Percentiles rank a stretch among this genome's conserved stretches.
These are phyloP conservation scores for Scartelaos histophorus DNA, from an alignment of 2,113 vertebrate species.

Conservation along the genomic window DNA sequence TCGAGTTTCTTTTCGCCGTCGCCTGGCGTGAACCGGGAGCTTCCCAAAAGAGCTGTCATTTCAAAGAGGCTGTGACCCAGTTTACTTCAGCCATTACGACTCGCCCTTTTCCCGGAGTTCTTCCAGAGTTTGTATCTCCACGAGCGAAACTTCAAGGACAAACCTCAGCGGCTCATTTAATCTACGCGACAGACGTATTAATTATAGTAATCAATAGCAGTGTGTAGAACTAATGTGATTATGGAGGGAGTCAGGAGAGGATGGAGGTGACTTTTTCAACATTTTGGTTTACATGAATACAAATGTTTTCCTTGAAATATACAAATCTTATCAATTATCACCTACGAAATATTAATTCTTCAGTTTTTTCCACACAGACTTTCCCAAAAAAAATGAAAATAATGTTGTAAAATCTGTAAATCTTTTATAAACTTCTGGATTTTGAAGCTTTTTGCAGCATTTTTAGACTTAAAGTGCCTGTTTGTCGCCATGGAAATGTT, in stretches of 20 bases:
- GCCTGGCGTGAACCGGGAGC: neutral
- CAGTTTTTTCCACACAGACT: too few relatives aligned
- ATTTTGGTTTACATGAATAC: neutral
- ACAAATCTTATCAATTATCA: too few relatives aligned
- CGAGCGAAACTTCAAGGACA: neutral
- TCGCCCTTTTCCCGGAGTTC: neutral
- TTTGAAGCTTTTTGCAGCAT: too few relatives aligned
- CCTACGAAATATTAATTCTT: too few relatives aligned
- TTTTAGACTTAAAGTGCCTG: too few relatives aligned
- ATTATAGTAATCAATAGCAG: neutral
- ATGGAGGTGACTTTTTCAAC: neutral
- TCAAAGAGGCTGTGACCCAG: constrained; percentile 11
- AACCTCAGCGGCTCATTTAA: neutral
- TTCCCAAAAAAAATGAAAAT: too few relatives aligned
- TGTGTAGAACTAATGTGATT: neutral
- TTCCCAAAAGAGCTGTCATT: constrained; percentile 7
- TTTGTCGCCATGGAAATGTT: too few relatives aligned
- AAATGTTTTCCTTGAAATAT: too few relatives aligned
- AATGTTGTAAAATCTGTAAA: too few relatives aligned
- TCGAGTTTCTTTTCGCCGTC: neutral
- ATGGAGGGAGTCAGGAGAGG: neutral
- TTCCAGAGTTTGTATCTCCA: too few relatives aligned
- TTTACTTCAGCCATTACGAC: constrained; percentile 8
- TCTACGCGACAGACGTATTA: neutral
- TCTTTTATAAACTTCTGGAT: too few relatives aligned